Conservation (phyloP, 2,797 vertebrate species). For the Pipistrellus pipistrellus region DNA sequence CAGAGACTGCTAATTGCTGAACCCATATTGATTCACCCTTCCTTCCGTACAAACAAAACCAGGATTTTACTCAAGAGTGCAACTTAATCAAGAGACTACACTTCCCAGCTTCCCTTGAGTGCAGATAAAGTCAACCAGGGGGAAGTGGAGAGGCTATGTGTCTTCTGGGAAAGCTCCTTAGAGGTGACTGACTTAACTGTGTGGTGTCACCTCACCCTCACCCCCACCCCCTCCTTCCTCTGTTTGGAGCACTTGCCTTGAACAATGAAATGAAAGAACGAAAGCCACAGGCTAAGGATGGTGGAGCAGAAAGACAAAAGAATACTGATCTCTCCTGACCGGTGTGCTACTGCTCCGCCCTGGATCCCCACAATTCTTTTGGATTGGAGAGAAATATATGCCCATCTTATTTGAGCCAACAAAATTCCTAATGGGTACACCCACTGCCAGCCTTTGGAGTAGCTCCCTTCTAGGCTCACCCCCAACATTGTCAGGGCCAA, state of each 20-base stretch:
- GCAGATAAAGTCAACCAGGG: not conserved
- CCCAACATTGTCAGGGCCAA: not conserved
- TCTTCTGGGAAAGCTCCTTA: constrained; percentile 11
- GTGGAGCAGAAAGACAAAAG: not conserved
- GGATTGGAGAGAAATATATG: not conserved
- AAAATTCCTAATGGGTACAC: not conserved
- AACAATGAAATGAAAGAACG: not conserved
- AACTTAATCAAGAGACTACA: not conserved
- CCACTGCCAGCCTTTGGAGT: not conserved
- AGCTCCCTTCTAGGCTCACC: not conserved
- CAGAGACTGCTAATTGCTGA: not conserved
- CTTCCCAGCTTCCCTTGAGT: not conserved
- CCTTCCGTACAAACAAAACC: constrained; percentile 4
- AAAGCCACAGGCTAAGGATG: not conserved
- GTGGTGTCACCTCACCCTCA: too few species aligned
- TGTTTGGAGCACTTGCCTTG: not conserved
- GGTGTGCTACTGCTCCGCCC: too few species aligned
- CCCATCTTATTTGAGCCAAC: not conserved
- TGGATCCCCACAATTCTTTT: not conserved
- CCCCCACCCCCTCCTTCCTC: not conserved
- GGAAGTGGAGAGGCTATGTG: not conserved
- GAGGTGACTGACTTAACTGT: not conserved
- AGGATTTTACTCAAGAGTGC: not conserved
- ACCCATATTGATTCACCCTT: not conserved
- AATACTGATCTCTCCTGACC: not conserved